Base-by-base conservation (phyloP, 2,797 vertebrate species). In the Muscicapa comitata region DNA sequence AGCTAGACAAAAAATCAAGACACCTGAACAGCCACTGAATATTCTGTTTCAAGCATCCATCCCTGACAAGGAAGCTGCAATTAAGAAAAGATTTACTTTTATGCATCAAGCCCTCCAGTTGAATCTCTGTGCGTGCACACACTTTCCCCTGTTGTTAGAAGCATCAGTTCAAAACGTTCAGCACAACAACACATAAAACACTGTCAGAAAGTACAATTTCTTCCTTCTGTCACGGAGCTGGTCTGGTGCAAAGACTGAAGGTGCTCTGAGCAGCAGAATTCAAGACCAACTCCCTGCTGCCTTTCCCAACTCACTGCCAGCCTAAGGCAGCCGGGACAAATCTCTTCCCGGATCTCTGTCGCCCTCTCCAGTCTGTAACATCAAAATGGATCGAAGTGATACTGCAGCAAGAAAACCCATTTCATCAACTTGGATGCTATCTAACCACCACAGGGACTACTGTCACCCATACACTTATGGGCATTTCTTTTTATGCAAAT, bases 81-180 rank as follows among this genome's bases (percentile, higher is more conserved):
- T 93, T 92, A 91, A 92, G 63, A 53, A 79, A 83, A 94, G 54
- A 82, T 93, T 96, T 85, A 55, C 58, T 93, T 74, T 43, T 61
- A 76, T 26, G 45, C 53, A 90, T 84, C 77, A 61, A 86, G 55
- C 77, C 23, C 50, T 92, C 82, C 67, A 84, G 79, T 37, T 68
- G 87, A 75, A 93, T 76, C 82, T 93, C 17, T 79, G 88, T 72
- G 90, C 74, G 51, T 82, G 66, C 61, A 63, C 26, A 71, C 51
- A n/a, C 45, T 86, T 93, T 79, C 23, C 63, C 31, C 65, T 68
- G 33, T 21, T 84, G 48, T 87, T 73, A 79, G 78, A 94, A 86
- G 75, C 62, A 71, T 40, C 42, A 53, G 66, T 76, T 86, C 71
- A 84, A 62, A 94, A 91, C 8, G 38, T 78, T 92, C 90, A 96